Evolutionary conservation across 2,113 vertebrate species (phyloP).

Genomic region (Actenoides lindsayi): DNA sequence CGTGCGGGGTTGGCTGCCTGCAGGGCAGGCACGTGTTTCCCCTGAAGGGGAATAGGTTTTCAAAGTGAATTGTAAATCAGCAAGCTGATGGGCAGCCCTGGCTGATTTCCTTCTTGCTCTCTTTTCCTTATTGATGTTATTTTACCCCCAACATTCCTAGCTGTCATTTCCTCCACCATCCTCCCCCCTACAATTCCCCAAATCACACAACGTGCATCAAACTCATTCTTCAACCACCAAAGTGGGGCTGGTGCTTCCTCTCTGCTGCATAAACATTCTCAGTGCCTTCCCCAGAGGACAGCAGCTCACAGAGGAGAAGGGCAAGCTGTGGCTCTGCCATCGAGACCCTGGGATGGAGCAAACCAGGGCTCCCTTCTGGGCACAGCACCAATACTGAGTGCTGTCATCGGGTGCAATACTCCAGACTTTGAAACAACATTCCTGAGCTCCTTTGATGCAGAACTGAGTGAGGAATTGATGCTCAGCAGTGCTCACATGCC

Average conservation of each 20-base stretch:
- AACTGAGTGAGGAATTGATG: neutral
- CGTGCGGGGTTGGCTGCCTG: neutral
- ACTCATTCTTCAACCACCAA: neutral
- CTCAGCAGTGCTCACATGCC: neutral
- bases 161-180: neutral
- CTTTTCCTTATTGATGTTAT: neutral
- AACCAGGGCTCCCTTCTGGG: neutral
- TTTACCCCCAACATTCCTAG: neutral
- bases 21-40: neutral
- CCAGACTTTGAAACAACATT: neutral
- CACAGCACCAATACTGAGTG: neutral
- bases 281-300: neutral
- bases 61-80: conserved; percentile 47
- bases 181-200: neutral
- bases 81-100: neutral
- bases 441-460: neutral
- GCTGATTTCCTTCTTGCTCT: neutral
- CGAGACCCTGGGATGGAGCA: fast-evolving
- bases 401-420: fast-evolving
- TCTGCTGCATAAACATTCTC: neutral
- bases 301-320: neutral
- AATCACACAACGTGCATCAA: fast-evolving
- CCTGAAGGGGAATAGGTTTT: neutral
- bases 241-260: neutral
- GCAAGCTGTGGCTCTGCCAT: neutral